A percentile compares a stretch with the other conserved stretches of the same genome.
Evolutionary conservation across 2,888 invertebrate species (phyloP).

Genomic region (Drosophila basisetae): DNA sequence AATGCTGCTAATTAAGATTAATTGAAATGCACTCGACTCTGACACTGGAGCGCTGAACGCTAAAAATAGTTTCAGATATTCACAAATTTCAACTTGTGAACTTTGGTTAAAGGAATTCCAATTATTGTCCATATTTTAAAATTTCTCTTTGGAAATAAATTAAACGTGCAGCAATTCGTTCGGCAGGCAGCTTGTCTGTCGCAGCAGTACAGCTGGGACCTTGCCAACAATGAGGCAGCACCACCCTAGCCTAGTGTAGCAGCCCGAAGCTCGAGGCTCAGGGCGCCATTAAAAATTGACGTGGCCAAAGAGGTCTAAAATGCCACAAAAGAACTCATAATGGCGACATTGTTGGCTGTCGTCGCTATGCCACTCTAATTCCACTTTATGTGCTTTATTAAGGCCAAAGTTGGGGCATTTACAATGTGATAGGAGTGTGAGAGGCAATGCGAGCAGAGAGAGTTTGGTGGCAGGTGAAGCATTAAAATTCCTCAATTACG

Average conservation of each 20-base stretch:
- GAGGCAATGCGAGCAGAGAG: not conserved
- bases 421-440: conserved; percentile 5
- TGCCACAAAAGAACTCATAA: conserved; percentile 80
- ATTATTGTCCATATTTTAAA: conserved; percentile 44
- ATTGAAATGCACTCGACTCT: conserved; percentile 43
- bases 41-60: conserved; percentile 16
- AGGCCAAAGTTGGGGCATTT: conserved; percentile 40
- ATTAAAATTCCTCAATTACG: conserved; percentile 71
- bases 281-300: conserved; percentile 75
- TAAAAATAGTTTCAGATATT: conserved; percentile 9
- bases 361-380: conserved; percentile 67
- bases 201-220: conserved; percentile 18
- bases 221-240: conserved; percentile 32
- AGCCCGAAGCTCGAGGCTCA: conserved; percentile 21
- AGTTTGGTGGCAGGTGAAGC: conserved; percentile 70
- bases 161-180: conserved; percentile 33
- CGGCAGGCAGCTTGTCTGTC: conserved; percentile 9
- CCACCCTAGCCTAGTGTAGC: not conserved
- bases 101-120: conserved; percentile 37
- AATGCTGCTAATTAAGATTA: conserved; percentile 66
- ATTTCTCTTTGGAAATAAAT: conserved; percentile 29
- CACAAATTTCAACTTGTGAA: not conserved
- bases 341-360: conserved; percentile 64
- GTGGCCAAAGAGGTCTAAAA: conserved; percentile 74
- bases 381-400: conserved; percentile 75